Conservation (phyloP, 2,888 invertebrate genomes). For the Rhodophaea formosa region DNA sequence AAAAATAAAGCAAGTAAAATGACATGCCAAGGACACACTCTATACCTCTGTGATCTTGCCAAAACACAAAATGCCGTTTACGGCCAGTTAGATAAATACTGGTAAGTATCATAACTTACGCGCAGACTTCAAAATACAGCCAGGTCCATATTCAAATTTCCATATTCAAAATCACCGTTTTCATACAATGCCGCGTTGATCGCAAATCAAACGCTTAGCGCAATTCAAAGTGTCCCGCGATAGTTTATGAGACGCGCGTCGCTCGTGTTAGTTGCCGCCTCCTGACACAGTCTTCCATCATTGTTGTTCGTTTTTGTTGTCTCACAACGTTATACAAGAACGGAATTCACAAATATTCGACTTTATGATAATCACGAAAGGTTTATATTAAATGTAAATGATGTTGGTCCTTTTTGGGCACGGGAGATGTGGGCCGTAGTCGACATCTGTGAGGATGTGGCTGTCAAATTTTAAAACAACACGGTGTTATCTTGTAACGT, state of each 20-base stretch:
- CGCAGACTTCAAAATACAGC: neutral
- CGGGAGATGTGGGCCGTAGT: slow-evolving; percentile 32
- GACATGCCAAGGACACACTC: no score
- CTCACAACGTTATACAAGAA: slow-evolving; percentile 18
- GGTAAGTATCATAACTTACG: no score
- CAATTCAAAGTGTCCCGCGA: slow-evolving; percentile 40
- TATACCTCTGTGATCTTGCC: no score
- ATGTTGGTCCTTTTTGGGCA: slow-evolving; percentile 28
- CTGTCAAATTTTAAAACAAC: slow-evolving; percentile 2
- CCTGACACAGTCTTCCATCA: slow-evolving; percentile 55
- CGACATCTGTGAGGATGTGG: slow-evolving; percentile 9
- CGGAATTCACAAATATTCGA: slow-evolving; percentile 23
- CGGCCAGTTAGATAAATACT: no score
- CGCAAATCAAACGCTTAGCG: slow-evolving; percentile 42
- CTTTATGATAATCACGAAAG: slow-evolving; percentile 22
- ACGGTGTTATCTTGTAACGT: neutral
- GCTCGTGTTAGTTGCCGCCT: slow-evolving; percentile 52
- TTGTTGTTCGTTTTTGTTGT: slow-evolving; percentile 45
- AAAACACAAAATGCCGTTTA: no score
- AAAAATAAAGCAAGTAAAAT: no score
- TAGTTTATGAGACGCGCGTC: slow-evolving; percentile 41
- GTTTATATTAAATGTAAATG: neutral
- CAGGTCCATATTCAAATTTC: neutral
- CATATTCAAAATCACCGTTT: slow-evolving; percentile 17
- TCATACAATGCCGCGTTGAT: slow-evolving; percentile 18